Percentiles rank a stretch among this genome's conserved stretches.
These are phyloP conservation scores for Drosophila murphyi DNA, from an alignment of 1,140 invertebrate species.

Conservation along the genomic window DNA sequence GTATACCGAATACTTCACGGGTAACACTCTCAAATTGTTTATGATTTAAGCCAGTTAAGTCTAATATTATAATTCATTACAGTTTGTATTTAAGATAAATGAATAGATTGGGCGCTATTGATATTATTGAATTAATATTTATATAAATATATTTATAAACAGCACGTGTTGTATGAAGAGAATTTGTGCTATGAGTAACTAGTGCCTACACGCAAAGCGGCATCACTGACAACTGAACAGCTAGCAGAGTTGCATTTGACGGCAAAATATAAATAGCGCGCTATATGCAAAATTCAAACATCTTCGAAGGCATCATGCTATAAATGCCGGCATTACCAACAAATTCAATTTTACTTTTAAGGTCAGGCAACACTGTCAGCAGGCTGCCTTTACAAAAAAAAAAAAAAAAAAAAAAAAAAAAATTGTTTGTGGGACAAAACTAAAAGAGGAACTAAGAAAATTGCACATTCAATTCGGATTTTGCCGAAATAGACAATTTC, in stretches of 20 bases:
- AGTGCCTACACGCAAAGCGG: background rate
- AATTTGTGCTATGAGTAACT: background rate
- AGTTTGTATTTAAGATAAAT: background rate
- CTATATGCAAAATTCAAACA: background rate
- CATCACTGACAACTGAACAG: conserved; percentile 4
- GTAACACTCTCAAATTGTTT: background rate
- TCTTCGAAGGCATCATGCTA: too few relatives aligned
- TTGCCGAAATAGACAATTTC: too few relatives aligned
- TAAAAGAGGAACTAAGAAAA: too few relatives aligned
- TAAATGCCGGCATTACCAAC: too few relatives aligned
- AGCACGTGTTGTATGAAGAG: background rate
- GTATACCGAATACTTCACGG: background rate
- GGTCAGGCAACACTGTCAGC: too few relatives aligned
- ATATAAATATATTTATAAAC: background rate
- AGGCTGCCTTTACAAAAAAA: too few relatives aligned
- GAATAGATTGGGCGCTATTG: too few relatives aligned
- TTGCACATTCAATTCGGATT: too few relatives aligned
- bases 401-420: too few relatives aligned
- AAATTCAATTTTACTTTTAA: too few relatives aligned
- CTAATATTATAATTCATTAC: background rate
- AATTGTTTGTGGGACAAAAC: too few relatives aligned
- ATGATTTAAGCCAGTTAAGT: background rate
- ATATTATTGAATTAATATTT: background rate
- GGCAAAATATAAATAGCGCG: conserved; percentile 12
- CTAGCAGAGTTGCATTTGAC: conserved; percentile 22